phyloP scores from a whole-genome alignment of 2,888 invertebrate species.

The Phengaris arion region DNA sequence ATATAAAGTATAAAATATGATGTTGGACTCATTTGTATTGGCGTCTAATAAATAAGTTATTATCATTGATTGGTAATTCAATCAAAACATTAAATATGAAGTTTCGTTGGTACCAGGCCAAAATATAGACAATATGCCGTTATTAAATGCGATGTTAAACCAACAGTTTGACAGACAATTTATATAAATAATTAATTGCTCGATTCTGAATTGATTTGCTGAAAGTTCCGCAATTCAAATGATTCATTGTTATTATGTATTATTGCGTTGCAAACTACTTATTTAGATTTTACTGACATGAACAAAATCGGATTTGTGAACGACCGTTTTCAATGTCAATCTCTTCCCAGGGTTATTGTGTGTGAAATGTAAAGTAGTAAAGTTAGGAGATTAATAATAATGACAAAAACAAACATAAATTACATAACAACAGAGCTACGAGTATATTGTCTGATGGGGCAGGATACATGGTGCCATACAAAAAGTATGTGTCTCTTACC shows the following conservation, averaged over 20 bases:
- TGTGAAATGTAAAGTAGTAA: too few species aligned
- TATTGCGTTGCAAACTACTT: not conserved
- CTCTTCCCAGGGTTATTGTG: not conserved
- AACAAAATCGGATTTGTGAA: not conserved
- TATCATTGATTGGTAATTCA: slow-evolving; percentile 18
- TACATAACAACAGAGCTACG: too few species aligned
- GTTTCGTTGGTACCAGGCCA: slow-evolving; percentile 7
- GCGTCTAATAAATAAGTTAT: not conserved
- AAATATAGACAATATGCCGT: not conserved
- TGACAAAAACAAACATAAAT: too few species aligned
- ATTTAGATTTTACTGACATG: not conserved
- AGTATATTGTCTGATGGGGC: too few species aligned
- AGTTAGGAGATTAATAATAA: too few species aligned
- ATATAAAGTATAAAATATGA: too few species aligned
- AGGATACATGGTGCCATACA: too few species aligned
- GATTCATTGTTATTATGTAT: not conserved
- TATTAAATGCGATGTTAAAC: slow-evolving; percentile 18
- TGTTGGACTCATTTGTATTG: not conserved
- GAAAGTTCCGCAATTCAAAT: not conserved
- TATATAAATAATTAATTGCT: slow-evolving; percentile 19
- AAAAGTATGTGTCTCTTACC: too few species aligned
- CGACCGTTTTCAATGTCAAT: not conserved
- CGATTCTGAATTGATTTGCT: not conserved
- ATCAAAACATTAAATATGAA: slow-evolving; percentile 24
- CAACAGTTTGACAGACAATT: slow-evolving; percentile 19